Evolutionary conservation across 1,140 invertebrate genomes (phyloP), one percentile per base, ranked within the genome.

Genomic region (Drosophila mojavensis): DNA sequence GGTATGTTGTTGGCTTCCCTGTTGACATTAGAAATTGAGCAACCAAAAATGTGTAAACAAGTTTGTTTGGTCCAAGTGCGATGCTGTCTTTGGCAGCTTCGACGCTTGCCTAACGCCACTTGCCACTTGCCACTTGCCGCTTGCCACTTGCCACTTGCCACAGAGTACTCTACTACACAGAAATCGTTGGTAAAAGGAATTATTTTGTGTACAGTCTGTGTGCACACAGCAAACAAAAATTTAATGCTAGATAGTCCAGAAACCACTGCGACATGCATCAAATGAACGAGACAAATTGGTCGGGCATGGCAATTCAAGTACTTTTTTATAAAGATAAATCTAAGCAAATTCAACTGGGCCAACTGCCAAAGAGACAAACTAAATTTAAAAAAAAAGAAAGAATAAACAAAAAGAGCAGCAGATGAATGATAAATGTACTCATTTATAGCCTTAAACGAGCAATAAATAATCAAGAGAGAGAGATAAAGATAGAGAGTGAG

Each of bases 1-100:
- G 45, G 66, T 75, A 45, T 81, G 78, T 71, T 78, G 71, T 71
- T 81, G 75, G 60, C 83, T 80, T 79, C 77, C 66, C 75, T 88
- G 84, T 89, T 88, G 83, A 89, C 83, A 89, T 74, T 89, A 78
- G 83, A 89, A 88, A 88, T 88, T 88, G 83, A 88, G 83, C 83
- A 88, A 88, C 83, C 83, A 83, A 77, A 88, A 88, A 88, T 89
- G 84, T 88, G 84, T 88, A 88, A 88, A 88, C 84, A 89, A 80
- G 76, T 82, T 88, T 86, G 82, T 86, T 86, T 77, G 81, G 81
- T 62, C 81, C 66, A 82, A 82, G 79, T 85, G 83, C 75, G 53
- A 58, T 56, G 66, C 82, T 86, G 83, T 81, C 73, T 71, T 76
- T 79, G 81, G 63, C 81, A 84, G 68, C 64, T 39, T 53, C 61